phyloP scores from a whole-genome alignment of 2,113 vertebrate genomes.

The Natator depressus region DNA sequence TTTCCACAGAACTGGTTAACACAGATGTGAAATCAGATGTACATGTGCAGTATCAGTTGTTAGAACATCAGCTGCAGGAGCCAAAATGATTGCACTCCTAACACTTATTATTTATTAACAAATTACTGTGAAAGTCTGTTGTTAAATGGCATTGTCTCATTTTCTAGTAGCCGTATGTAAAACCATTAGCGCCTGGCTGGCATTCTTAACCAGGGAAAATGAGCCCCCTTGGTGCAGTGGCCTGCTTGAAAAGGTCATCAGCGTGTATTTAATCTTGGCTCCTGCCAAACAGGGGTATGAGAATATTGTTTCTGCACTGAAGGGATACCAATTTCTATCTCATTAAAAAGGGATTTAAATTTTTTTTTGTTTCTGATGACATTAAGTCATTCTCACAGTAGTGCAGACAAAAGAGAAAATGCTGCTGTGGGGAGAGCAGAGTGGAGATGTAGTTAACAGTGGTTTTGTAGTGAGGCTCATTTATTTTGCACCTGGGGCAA shows the following conservation, averaged over 20 bases:
- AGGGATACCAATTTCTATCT: slow-evolving; percentile 32
- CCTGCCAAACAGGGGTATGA: background rate
- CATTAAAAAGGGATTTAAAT: slow-evolving; percentile 43
- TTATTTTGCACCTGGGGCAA: background rate
- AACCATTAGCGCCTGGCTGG: slow-evolving; percentile 12
- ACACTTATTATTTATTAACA: slow-evolving; percentile 26
- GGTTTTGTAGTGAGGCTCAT: background rate
- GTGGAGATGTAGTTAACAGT: background rate
- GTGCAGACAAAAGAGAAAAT: background rate
- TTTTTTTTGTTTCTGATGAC: slow-evolving; percentile 21
- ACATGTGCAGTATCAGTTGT: slow-evolving; percentile 22
- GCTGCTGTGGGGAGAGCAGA: background rate
- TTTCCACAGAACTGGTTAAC: slow-evolving; percentile 52
- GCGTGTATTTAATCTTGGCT: slow-evolving; percentile 14
- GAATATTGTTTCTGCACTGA: background rate
- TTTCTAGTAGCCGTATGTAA: slow-evolving; percentile 16
- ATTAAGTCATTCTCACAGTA: slow-evolving; percentile 18
- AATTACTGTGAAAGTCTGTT: slow-evolving; percentile 30
- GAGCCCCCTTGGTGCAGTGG: slow-evolving; percentile 38
- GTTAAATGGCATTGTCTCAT: background rate
- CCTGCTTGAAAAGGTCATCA: slow-evolving; percentile 42
- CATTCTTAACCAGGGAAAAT: slow-evolving; percentile 35
- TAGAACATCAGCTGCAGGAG: slow-evolving; percentile 41
- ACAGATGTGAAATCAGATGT: slow-evolving; percentile 39
- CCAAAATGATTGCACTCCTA: slow-evolving; percentile 13